Conservation (phyloP, 2,888 invertebrate genomes). For the Macroteleia sp. region DNA sequence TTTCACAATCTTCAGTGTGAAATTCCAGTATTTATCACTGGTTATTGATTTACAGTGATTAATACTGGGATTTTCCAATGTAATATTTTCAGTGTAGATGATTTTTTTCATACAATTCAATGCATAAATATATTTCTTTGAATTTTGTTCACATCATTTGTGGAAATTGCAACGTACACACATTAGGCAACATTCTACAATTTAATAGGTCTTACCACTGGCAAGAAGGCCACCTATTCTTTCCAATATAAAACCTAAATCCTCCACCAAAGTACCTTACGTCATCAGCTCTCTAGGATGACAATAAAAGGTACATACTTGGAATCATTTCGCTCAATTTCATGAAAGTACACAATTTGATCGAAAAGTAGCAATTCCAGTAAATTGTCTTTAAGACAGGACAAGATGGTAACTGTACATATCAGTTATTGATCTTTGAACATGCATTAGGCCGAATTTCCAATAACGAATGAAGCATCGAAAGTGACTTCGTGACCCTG, state of each 20-base stretch:
- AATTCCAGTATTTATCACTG: too few relatives aligned
- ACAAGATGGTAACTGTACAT: too few relatives aligned
- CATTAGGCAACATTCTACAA: constrained; percentile 4
- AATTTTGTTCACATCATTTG: too few relatives aligned
- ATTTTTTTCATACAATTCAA: too few relatives aligned
- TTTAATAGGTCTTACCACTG: constrained; percentile 8
- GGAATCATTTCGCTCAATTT: constrained; percentile 38
- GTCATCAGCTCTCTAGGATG: constrained; percentile 26
- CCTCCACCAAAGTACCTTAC: constrained; percentile 2
- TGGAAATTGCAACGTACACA: too few relatives aligned
- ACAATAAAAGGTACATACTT: constrained; percentile 32
- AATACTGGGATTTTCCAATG: too few relatives aligned
- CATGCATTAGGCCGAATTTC: constrained; percentile 45
- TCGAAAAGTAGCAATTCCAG: constrained; percentile 26
- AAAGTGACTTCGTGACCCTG: constrained; percentile 46
- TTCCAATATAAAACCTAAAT: constrained; percentile 16
- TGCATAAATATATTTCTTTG: too few relatives aligned
- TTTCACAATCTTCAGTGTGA: too few relatives aligned
- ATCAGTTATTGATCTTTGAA: constrained; percentile 55
- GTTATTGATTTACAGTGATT: too few relatives aligned
- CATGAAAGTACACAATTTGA: constrained; percentile 32
- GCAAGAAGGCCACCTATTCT: background rate
- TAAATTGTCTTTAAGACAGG: constrained; percentile 35
- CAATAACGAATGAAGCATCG: constrained; percentile 29
- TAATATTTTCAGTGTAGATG: too few relatives aligned